These are phyloP conservation scores for Drosophila kuntzei DNA, from an alignment of 2,888 invertebrate genomes.

Conservation along the genomic window DNA sequence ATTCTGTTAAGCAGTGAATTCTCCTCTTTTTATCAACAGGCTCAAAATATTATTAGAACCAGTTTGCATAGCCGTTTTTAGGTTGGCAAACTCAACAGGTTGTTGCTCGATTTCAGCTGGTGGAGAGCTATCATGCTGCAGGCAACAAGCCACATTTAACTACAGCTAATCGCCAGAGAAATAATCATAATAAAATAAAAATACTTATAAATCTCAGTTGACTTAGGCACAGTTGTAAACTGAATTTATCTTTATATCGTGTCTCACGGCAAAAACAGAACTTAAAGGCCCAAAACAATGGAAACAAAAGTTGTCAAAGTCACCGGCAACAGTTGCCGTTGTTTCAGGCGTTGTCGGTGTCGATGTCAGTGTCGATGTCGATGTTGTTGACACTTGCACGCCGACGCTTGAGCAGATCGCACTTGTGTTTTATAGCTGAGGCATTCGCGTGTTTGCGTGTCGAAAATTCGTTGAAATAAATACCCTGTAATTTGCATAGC, in stretches of 20 bases:
- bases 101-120: conserved; percentile 19
- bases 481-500: conserved; percentile 29
- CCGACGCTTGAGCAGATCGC: conserved; percentile 35
- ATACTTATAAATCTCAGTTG: conserved; percentile 28
- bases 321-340: conserved; percentile 18
- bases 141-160: conserved; percentile 2
- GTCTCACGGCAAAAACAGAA: conserved; percentile 17
- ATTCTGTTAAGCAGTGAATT: conserved; percentile 5
- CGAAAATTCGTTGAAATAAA: conserved; percentile 5
- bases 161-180: conserved; percentile 11
- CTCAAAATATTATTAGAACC: conserved; percentile 46
- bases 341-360: conserved; percentile 5
- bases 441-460: conserved; percentile 43
- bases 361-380: conserved; percentile 6
- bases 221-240: conserved; percentile 32
- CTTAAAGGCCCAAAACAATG: conserved; percentile 17
- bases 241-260: conserved; percentile 51
- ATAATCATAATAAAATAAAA: conserved; percentile 8
- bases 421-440: conserved; percentile 18
- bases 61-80: conserved; percentile 43
- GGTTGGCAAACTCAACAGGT: conserved; percentile 46
- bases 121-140: neutral
- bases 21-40: conserved; percentile 17
- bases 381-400: conserved; percentile 33
- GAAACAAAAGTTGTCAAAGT: conserved; percentile 31